A percentile compares a stretch with the other conserved stretches of the same genome.
These are phyloP conservation scores for Hoplodrina blanda DNA, from an alignment of 2,888 invertebrate genomes.

Conservation along the genomic window DNA sequence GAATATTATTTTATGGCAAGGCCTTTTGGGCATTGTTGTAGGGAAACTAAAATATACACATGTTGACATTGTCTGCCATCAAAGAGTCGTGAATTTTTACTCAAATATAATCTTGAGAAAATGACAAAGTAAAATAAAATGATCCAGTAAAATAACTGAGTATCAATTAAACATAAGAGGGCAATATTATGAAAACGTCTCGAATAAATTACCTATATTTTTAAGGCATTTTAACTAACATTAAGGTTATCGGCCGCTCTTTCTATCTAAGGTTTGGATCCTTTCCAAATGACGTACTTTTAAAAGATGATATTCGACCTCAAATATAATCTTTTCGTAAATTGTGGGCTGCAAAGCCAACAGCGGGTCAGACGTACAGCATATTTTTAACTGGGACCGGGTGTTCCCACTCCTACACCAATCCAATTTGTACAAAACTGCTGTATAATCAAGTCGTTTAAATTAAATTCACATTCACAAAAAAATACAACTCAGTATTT, in stretches of 20 bases:
- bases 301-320: slow-evolving; percentile 55
- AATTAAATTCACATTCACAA: slow-evolving; percentile 56
- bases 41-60: slow-evolving; percentile 2
- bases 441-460: slow-evolving; percentile 60
- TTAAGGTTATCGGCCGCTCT: slow-evolving; percentile 34
- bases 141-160: slow-evolving; percentile 4
- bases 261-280: slow-evolving; percentile 55
- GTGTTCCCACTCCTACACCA: slow-evolving; percentile 26
- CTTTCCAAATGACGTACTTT: slow-evolving; percentile 61
- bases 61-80: slow-evolving; percentile 2
- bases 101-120: slow-evolving; percentile 1
- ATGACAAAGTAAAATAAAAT: slow-evolving; percentile 13
- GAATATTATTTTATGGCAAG: slow-evolving; percentile 12
- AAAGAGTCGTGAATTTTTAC: slow-evolving; percentile 2
- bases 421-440: slow-evolving; percentile 54
- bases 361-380: slow-evolving; percentile 32
- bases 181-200: slow-evolving; percentile 11
- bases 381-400: slow-evolving; percentile 17
- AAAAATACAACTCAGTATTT: slow-evolving; percentile 54
- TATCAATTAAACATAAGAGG: slow-evolving; percentile 7
- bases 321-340: slow-evolving; percentile 53
- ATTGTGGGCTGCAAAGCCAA: slow-evolving; percentile 36
- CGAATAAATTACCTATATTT: slow-evolving; percentile 35
- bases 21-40: slow-evolving; percentile 21
- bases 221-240: slow-evolving; percentile 37